Conservation (phyloP, 2,113 vertebrate genomes). For the Lepus americanus region DNA sequence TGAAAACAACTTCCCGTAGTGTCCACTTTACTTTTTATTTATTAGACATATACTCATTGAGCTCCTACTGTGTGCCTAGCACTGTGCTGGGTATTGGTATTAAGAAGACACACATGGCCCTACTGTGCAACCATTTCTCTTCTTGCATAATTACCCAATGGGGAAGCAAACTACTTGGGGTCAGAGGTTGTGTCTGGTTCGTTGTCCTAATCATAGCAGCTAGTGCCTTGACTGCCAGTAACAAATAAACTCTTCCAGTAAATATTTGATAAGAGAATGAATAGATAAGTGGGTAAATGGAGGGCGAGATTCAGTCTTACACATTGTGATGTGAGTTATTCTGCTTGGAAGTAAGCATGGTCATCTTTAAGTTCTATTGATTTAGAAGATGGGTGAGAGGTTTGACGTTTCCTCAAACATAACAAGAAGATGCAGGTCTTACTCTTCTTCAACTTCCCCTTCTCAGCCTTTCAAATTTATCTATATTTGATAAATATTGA, state of each 20-base stretch:
- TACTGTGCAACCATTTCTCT: not conserved
- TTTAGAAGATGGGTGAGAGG: not conserved
- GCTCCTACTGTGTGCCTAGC: not conserved
- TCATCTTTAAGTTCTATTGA: not conserved
- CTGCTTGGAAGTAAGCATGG: not conserved
- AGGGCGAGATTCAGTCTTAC: not conserved
- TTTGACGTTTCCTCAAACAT: not conserved
- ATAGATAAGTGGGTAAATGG: not conserved
- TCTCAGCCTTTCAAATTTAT: not conserved
- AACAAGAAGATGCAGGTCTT: not conserved
- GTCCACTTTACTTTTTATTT: not conserved
- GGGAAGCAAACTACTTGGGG: not conserved
- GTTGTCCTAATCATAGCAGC: not conserved
- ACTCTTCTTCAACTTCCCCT: not conserved
- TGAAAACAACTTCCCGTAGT: not conserved
- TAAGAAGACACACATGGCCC: too few species aligned
- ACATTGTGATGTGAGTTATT: not conserved
- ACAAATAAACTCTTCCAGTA: not conserved
- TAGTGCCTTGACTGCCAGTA: not conserved
- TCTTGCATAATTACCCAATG: fast-evolving
- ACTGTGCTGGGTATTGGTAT: not conserved
- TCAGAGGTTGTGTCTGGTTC: not conserved
- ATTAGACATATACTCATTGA: not conserved
- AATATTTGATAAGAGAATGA: not conserved
- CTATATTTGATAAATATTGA: not conserved